phyloP scores from a whole-genome alignment of 2,113 vertebrate genomes.

The Passer domesticus region DNA sequence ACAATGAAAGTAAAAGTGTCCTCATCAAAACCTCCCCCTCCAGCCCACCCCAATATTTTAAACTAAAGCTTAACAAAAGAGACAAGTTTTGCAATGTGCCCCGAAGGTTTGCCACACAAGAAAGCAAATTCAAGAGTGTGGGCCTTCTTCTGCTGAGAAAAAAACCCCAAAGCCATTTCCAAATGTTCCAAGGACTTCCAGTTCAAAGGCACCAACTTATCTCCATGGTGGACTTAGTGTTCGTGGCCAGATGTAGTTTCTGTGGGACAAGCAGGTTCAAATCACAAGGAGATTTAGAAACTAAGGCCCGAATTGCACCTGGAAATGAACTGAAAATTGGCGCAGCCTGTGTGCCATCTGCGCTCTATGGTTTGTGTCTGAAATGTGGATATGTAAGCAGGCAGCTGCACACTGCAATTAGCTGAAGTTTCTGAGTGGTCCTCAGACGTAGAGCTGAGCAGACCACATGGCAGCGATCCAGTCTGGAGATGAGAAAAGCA shows the following conservation, averaged over 20 bases:
- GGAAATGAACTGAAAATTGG: constrained; percentile 65
- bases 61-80: constrained; percentile 16
- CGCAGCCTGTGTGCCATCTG: constrained; percentile 65
- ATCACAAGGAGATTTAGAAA: constrained; percentile 54
- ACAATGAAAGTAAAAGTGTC: constrained; percentile 50
- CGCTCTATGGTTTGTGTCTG: constrained; percentile 61
- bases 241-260: background rate
- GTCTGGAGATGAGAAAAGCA: constrained; percentile 66
- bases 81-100: background rate
- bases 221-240: background rate
- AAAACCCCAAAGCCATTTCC: background rate
- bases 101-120: constrained; percentile 5
- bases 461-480: constrained; percentile 68
- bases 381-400: constrained; percentile 67
- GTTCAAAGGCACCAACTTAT: background rate
- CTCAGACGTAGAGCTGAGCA: constrained; percentile 66
- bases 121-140: constrained; percentile 13
- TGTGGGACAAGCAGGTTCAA: constrained; percentile 1
- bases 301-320: constrained; percentile 63
- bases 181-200: background rate
- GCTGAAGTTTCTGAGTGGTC: constrained; percentile 70
- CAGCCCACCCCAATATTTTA: background rate
- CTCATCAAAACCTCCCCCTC: background rate
- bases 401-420: constrained; percentile 68
- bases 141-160: background rate